Percentiles rank a stretch among this genome's conserved stretches.
Evolutionary conservation across 2,113 vertebrate species (phyloP).

Genomic region (Carassius gibelio): DNA sequence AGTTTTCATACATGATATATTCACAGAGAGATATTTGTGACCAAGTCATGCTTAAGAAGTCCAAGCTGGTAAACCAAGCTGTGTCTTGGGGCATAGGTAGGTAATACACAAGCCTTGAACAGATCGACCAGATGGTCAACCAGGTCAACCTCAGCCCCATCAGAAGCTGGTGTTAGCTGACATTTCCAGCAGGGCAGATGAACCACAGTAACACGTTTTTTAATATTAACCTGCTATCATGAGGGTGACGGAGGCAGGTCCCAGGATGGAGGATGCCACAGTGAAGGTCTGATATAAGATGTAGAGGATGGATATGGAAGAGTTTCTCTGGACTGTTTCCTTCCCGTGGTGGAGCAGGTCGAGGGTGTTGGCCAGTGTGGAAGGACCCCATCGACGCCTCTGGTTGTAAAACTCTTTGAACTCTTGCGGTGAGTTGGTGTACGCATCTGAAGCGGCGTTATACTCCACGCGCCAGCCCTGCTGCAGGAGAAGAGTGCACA

Average conservation of each 20-base stretch:
- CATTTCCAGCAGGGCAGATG: background rate
- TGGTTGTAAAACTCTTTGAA: slow-evolving; percentile 86
- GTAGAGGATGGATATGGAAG: slow-evolving; percentile 78
- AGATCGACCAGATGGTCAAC: background rate
- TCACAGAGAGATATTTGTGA: background rate
- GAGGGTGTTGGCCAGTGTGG: slow-evolving; percentile 80
- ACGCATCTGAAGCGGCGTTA: slow-evolving; percentile 83
- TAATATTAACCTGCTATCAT: slow-evolving; percentile 77
- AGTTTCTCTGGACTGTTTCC: slow-evolving; percentile 76
- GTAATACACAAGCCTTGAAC: background rate
- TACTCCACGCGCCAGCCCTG: slow-evolving; percentile 84
- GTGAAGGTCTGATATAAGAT: slow-evolving; percentile 81
- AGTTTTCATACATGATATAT: background rate
- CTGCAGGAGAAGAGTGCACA: slow-evolving; percentile 80
- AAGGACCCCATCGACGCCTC: slow-evolving; percentile 81
- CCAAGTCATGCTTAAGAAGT: background rate
- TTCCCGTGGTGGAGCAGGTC: slow-evolving; percentile 76
- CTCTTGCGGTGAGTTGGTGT: slow-evolving; percentile 82
- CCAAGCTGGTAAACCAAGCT: background rate
- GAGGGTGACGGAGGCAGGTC: slow-evolving; percentile 80
- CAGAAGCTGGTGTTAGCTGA: background rate
- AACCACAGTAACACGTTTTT: too few species aligned
- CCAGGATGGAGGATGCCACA: slow-evolving; percentile 80
- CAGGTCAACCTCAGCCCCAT: background rate
- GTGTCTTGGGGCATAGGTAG: background rate